These are phyloP conservation scores for Vulpes ferrilata DNA, from an alignment of 2,113 vertebrate species.

Conservation along the genomic window DNA sequence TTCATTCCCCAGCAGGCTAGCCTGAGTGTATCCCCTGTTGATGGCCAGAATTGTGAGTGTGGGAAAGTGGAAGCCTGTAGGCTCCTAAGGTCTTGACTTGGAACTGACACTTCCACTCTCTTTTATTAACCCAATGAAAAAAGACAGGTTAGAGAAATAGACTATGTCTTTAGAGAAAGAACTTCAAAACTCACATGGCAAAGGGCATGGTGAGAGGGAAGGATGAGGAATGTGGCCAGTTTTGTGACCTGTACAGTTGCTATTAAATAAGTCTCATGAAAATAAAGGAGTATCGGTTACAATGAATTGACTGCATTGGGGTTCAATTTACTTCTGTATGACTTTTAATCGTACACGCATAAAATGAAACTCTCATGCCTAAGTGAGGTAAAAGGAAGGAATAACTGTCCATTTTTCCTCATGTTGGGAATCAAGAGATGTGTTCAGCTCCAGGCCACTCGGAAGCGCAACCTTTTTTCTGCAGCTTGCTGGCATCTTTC, in stretches of 20 bases:
- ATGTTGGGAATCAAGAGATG: neutral
- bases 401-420: neutral
- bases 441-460: neutral
- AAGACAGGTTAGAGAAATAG: neutral
- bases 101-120: neutral
- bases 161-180: neutral
- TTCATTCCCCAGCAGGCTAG: neutral
- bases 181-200: neutral
- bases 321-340: neutral
- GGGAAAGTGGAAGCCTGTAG: neutral
- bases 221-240: neutral
- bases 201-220: neutral
- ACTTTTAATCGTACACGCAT: neutral
- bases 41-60: neutral
- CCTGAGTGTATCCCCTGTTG: fast-evolving
- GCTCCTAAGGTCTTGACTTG: neutral
- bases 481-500: neutral
- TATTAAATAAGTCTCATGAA: neutral
- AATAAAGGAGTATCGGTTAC: neutral
- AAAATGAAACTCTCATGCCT: neutral
- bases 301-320: neutral
- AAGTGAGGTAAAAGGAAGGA: neutral
- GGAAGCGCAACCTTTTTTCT: neutral
- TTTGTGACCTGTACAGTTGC: neutral
- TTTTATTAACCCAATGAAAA: neutral